Conservation (phyloP, 1,140 invertebrate genomes). For the Pomacea maculata region DNA sequence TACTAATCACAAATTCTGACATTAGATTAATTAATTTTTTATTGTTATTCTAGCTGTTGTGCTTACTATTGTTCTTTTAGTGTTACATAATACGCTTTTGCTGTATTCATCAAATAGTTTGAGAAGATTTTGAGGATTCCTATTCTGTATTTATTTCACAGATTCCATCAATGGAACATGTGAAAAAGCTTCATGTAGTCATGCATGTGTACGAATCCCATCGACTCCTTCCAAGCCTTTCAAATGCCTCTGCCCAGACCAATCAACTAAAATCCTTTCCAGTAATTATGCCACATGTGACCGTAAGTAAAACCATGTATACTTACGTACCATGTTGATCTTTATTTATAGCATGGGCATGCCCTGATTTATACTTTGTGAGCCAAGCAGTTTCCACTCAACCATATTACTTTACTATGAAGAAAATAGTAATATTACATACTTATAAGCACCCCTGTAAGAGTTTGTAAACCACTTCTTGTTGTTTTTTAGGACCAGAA, state of each 20-base stretch:
- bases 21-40: no score
- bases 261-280: slow-evolving; percentile 33
- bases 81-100: no score
- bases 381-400: not conserved
- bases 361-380: not conserved
- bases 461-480: not conserved
- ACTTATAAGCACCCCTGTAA: not conserved
- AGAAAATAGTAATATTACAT: not conserved
- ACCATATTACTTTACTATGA: not conserved
- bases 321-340: not conserved
- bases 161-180: slow-evolving; percentile 31
- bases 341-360: not conserved
- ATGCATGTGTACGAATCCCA: slow-evolving; percentile 44
- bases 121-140: no score
- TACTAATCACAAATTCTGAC: no score
- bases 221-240: slow-evolving; percentile 16
- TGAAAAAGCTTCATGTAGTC: slow-evolving; percentile 34
- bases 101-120: no score
- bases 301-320: slow-evolving; percentile 26
- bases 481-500: slow-evolving; percentile 36
- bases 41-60: no score
- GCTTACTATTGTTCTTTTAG: no score
- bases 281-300: slow-evolving; percentile 38
- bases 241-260: slow-evolving; percentile 42
- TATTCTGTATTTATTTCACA: slow-evolving; percentile 2